Evolutionary conservation across 37 sponge, comb jelly and placozoan genomes (phyloP).

Genomic region (Cliona cf. orientalis): DNA sequence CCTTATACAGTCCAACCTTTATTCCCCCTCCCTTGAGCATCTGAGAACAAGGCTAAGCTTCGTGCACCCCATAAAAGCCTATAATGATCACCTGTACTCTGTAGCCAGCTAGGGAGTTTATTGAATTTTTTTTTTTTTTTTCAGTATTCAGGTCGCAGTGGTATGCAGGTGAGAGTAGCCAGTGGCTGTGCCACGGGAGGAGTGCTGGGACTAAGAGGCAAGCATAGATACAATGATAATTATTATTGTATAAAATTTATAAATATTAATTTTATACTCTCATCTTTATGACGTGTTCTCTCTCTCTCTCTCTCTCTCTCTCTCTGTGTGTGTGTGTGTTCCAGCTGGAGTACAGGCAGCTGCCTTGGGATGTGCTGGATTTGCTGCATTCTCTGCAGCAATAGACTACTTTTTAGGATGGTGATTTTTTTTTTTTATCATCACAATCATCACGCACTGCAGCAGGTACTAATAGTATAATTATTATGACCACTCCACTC

Average conservation of each 20-base stretch:
- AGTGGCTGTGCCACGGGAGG: constrained; percentile 96
- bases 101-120: too few relatives aligned
- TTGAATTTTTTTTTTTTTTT: not conserved
- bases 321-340: not conserved
- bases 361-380: constrained; percentile 87
- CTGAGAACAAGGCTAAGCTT: too few relatives aligned
- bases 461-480: too few relatives aligned
- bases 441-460: not conserved
- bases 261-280: not conserved
- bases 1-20: too few relatives aligned
- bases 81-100: too few relatives aligned
- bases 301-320: not conserved
- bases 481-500: too few relatives aligned
- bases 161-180: constrained; percentile 73
- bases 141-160: constrained; percentile 88
- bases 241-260: too few relatives aligned
- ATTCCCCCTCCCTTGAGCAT: too few relatives aligned
- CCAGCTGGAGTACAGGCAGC: constrained; percentile 96
- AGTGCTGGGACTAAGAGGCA: constrained; percentile 93
- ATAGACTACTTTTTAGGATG: constrained; percentile 91
- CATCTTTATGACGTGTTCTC: not conserved
- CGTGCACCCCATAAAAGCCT: too few relatives aligned
- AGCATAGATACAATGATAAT: not conserved
- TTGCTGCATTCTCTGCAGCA: constrained; percentile 98
- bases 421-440: not conserved